These are phyloP conservation scores for Sisyra nigra DNA, from an alignment of 2,888 invertebrate genomes.

Conservation along the genomic window DNA sequence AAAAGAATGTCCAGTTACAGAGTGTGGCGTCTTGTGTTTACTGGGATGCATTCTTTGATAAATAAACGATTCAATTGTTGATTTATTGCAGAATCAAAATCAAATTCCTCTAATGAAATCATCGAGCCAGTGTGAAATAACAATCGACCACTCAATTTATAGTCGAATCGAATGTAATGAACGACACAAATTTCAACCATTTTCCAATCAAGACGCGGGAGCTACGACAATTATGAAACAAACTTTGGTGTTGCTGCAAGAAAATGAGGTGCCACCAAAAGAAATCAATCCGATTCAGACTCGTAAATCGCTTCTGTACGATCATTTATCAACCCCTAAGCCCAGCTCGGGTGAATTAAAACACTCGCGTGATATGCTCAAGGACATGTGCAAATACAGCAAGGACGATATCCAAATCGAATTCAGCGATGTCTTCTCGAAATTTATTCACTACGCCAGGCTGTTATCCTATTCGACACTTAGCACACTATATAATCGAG, in stretches of 20 bases:
- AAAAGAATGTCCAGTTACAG: no score
- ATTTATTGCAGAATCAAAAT: conserved; percentile 40
- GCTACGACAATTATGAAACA: conserved; percentile 51
- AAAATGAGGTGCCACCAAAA: conserved; percentile 34
- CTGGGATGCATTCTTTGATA: no score
- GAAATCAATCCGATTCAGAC: conserved; percentile 33
- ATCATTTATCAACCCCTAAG: conserved; percentile 49
- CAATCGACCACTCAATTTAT: conserved; percentile 62
- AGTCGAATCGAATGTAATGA: conserved; percentile 54
- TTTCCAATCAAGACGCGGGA: conserved; percentile 56
- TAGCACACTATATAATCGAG: conserved; percentile 43
- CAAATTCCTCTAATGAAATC: conserved; percentile 62
- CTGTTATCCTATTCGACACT: conserved; percentile 52
- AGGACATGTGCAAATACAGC: conserved; percentile 45
- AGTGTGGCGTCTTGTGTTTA: no score
- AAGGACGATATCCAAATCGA: conserved; percentile 41
- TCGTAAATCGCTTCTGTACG: conserved; percentile 51
- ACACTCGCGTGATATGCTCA: conserved; percentile 51
- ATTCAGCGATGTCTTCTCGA: conserved; percentile 44
- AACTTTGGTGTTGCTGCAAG: conserved; percentile 35
- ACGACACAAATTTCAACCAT: conserved; percentile 55
- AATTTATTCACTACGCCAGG: conserved; percentile 48
- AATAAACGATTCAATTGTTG: no score
- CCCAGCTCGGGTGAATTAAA: conserved; percentile 54
- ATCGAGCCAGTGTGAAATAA: conserved; percentile 50